phyloP scores from a whole-genome alignment of 1,140 invertebrate species.

The Oncopodura yosiiana region DNA sequence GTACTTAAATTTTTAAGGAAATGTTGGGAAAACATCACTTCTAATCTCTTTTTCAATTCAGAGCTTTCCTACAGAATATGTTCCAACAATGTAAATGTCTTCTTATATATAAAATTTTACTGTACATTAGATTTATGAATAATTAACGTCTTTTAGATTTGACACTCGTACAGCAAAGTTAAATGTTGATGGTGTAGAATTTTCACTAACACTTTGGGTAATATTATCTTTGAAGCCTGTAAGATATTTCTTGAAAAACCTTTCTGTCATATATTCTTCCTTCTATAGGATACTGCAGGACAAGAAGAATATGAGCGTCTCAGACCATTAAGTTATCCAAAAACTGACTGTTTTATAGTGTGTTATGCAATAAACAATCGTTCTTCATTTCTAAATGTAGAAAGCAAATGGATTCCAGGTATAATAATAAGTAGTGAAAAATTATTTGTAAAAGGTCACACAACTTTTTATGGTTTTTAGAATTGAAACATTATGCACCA shows the following conservation, averaged over 20 bases:
- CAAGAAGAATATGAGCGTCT: slow-evolving; percentile 93
- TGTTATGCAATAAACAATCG: slow-evolving; percentile 80
- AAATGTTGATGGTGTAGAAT: slow-evolving; percentile 60
- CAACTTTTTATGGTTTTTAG: too few relatives aligned
- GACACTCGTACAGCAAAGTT: slow-evolving; percentile 74
- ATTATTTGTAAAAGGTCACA: too few relatives aligned
- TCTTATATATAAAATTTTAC: not conserved
- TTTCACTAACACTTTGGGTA: slow-evolving; percentile 52
- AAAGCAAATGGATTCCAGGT: slow-evolving; percentile 85
- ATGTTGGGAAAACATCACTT: slow-evolving; percentile 89
- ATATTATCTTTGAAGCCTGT: too few relatives aligned
- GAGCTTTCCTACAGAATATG: slow-evolving; percentile 75
- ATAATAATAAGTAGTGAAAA: too few relatives aligned
- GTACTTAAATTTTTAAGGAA: too few relatives aligned
- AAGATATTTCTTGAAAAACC: slow-evolving; percentile 7
- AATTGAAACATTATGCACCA: slow-evolving; percentile 78
- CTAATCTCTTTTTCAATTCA: slow-evolving; percentile 81
- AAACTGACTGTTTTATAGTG: slow-evolving; percentile 75
- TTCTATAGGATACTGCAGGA: slow-evolving; percentile 79
- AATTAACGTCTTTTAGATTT: slow-evolving; percentile 46
- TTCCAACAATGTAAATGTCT: slow-evolving; percentile 72
- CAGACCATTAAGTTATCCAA: slow-evolving; percentile 78
- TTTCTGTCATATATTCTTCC: slow-evolving; percentile 14
- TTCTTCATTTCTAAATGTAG: slow-evolving; percentile 80
- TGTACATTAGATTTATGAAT: not conserved